phyloP scores from a whole-genome alignment of 2,797 vertebrate genomes.

The Liparis tanakae region DNA sequence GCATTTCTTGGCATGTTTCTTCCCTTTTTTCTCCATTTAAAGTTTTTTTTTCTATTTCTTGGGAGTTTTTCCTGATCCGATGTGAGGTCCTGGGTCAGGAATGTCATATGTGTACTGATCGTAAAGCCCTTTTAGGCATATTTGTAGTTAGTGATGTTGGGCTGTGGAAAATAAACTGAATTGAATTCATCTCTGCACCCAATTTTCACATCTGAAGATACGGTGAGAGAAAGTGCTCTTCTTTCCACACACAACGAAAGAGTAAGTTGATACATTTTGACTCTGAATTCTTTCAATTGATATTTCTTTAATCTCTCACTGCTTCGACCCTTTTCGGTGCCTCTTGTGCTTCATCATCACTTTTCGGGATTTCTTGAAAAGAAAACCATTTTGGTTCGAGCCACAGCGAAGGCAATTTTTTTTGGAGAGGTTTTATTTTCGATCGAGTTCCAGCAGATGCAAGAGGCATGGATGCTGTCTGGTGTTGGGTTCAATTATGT shows the following conservation, averaged over 20 bases:
- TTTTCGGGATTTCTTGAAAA: not conserved
- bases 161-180: no score
- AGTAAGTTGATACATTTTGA: slow-evolving; percentile 14
- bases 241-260: no score
- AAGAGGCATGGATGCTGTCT: not conserved
- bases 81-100: no score
- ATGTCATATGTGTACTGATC: no score
- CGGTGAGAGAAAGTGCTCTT: no score
- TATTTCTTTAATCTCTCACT: slow-evolving; percentile 20
- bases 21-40: no score
- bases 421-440: not conserved
- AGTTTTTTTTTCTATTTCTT: no score
- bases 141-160: no score
- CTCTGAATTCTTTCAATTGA: slow-evolving; percentile 12
- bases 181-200: not conserved
- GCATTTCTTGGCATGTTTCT: no score
- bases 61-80: no score
- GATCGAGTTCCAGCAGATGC: not conserved
- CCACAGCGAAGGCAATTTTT: not conserved
- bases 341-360: slow-evolving; percentile 3
- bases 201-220: not conserved
- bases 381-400: not conserved
- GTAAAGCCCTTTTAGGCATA: no score
- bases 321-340: not conserved
- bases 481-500: not conserved